Evolutionary conservation across 1,140 invertebrate genomes (phyloP), one percentile per base, ranked within the genome.

Genomic region (Maniola jurtina): DNA sequence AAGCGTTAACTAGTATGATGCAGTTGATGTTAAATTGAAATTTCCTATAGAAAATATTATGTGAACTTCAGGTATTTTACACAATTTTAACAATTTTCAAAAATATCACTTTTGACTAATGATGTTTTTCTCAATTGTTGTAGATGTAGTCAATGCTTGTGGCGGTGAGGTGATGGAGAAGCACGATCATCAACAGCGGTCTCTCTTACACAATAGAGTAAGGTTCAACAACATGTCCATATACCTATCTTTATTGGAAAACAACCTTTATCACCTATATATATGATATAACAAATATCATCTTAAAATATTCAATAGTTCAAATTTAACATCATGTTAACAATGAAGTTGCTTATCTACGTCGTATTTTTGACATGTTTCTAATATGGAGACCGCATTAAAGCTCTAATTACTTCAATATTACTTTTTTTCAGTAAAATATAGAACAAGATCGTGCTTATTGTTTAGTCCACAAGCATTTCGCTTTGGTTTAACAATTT

Each of bases 141-240:
- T 94, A 94, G 94, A 94, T 94, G 94, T 94, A 94, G 94, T 94
- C 94, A 94, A 92, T 94, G 94, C 93, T 93, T 94, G 92, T 94
- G 94, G 94, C 93, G 94, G 93, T 94, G 93, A 93, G 92, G 88
- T 89, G 88, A 90, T 77, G 88, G 86, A 89, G 88, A 71, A 88
- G 89, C 90, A 92, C 88, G 87, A 91, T 89, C 85, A 81, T 86
- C 88, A 77, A 89, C 91, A 88, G 88, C 91, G 90, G 91, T 91
- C 91, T 89, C 88, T 90, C 88, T 91, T 87, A 89, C 82, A 84
- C 77, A 82, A 91, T 89, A 90, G 83, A 90, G 91, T 92, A 92
- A 92, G 91, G 80, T 80, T 83, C 61, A 72, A 58, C 66, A 70
- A 66, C 66, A 64, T 64, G 48, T 56, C 25, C 42, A 61, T 54